A percentile compares a stretch with the other conserved stretches of the same genome.
phyloP scores from a whole-genome alignment of 1,140 invertebrate species.

The Microvelia longipes region DNA sequence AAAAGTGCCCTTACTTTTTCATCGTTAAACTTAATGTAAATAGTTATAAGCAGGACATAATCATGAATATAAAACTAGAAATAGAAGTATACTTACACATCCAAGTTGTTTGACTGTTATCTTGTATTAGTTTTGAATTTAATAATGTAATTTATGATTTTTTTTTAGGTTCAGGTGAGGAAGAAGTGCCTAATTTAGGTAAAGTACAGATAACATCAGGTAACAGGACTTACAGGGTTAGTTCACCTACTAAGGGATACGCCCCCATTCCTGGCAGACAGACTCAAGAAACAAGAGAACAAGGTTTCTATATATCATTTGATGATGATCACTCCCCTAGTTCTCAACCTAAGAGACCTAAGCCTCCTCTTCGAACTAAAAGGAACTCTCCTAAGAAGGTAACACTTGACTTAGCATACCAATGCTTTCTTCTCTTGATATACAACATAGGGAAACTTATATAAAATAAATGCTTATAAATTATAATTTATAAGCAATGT shows the following conservation, averaged over 20 bases:
- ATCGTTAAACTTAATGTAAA: too few relatives aligned
- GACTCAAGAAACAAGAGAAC: conserved; percentile 42
- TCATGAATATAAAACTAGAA: too few relatives aligned
- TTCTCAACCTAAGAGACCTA: conserved; percentile 56
- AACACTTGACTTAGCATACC: conserved; percentile 24
- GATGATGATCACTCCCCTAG: conserved; percentile 48
- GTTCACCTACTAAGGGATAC: conserved; percentile 56
- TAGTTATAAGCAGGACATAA: too few relatives aligned
- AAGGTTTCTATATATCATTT: conserved; percentile 91
- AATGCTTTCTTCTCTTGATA: too few relatives aligned
- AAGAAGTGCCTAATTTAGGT: conserved; percentile 46
- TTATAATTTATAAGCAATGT: too few relatives aligned
- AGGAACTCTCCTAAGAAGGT: conserved; percentile 62
- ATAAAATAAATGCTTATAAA: too few relatives aligned
- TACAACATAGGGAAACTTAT: too few relatives aligned
- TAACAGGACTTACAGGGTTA: conserved; percentile 70
- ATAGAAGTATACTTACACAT: too few relatives aligned
- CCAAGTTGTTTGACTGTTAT: too few relatives aligned
- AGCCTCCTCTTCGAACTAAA: conserved; percentile 65
- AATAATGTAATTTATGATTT: too few relatives aligned
- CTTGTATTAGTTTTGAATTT: too few relatives aligned
- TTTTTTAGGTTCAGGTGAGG: conserved; percentile 27
- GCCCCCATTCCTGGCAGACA: conserved; percentile 43
- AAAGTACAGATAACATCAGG: conserved; percentile 69
- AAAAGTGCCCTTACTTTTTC: too few relatives aligned